A percentile compares a stretch with the other conserved stretches of the same genome.
These are phyloP conservation scores for Arvicanthis niloticus DNA, from an alignment of 2,113 vertebrate species.

Conservation along the genomic window DNA sequence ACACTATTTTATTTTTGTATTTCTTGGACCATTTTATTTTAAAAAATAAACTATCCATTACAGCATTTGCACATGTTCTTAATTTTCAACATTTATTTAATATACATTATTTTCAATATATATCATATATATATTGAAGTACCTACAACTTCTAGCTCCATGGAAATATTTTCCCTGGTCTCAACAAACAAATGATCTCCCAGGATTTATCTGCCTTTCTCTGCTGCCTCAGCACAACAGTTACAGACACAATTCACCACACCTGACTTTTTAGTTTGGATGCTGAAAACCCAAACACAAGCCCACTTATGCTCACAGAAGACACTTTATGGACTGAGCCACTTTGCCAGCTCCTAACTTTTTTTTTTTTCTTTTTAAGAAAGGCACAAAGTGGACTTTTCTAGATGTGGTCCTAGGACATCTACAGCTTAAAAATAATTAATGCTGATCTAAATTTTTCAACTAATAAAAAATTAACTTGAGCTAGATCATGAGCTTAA, in stretches of 20 bases:
- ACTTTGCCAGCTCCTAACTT: background rate
- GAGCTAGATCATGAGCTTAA: background rate
- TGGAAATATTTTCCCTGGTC: background rate
- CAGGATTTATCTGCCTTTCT: background rate
- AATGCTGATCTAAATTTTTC: background rate
- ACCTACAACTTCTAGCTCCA: background rate
- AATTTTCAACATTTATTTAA: background rate
- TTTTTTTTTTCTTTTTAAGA: background rate
- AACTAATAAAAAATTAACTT: background rate
- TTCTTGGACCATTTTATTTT: background rate
- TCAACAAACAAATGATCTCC: background rate
- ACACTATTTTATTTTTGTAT: background rate
- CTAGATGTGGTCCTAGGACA: background rate
- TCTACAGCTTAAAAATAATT: background rate
- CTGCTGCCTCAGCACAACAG: background rate
- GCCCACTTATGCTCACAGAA: background rate
- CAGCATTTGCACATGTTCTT: background rate
- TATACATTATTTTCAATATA: background rate
- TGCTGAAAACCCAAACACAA: too few species aligned
- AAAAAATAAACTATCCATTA: background rate
- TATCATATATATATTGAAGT: background rate
- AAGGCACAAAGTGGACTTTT: background rate
- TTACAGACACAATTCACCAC: background rate
- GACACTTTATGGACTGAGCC: background rate
- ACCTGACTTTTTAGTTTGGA: background rate